phyloP scores from a whole-genome alignment of 2,797 vertebrate genomes.

The Numenius phaeopus region DNA sequence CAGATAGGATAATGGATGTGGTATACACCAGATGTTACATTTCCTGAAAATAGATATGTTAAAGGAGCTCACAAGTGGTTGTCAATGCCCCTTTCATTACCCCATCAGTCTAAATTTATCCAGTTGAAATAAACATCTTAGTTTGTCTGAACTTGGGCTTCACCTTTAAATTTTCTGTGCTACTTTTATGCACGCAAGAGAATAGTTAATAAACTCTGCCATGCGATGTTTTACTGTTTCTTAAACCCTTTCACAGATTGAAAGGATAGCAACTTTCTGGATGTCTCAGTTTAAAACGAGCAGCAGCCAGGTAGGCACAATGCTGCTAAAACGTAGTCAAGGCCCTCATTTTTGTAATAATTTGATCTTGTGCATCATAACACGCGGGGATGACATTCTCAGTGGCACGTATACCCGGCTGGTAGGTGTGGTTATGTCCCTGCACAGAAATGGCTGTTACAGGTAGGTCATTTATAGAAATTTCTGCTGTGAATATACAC shows the following conservation, averaged over 20 bases:
- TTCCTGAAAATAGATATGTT: constrained; percentile 91
- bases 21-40: constrained; percentile 88
- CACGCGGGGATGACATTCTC: neutral
- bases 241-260: neutral
- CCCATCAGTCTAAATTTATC: constrained; percentile 75
- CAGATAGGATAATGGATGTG: constrained; percentile 77
- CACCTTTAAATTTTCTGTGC: constrained; percentile 44
- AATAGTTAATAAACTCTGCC: neutral
- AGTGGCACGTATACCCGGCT: neutral
- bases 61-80: constrained; percentile 79
- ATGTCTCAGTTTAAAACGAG: neutral
- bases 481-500: neutral
- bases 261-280: neutral
- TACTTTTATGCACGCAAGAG: neutral
- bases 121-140: constrained; percentile 73
- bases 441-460: neutral
- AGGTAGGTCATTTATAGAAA: neutral
- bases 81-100: constrained; percentile 88
- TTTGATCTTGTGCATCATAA: neutral
- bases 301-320: neutral
- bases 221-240: neutral
- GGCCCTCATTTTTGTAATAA: neutral
- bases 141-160: constrained; percentile 69
- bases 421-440: neutral
- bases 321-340: neutral